phyloP scores from a whole-genome alignment of 2,888 invertebrate species.

The Glyphotaelius pellucidus region DNA sequence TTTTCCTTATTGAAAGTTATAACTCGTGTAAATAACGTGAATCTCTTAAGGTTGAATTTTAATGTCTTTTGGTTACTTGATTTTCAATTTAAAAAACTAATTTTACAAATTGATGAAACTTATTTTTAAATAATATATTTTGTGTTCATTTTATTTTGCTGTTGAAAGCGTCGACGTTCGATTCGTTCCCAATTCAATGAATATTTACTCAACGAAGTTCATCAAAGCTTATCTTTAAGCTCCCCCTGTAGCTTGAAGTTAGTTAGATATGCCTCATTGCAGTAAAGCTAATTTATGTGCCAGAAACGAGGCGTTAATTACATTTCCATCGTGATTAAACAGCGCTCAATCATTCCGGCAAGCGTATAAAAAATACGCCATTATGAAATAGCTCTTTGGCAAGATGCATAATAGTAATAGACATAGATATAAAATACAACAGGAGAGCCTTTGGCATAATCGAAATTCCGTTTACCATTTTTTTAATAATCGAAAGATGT shows the following conservation, averaged over 20 bases:
- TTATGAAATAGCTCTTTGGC: not conserved
- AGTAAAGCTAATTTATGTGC: conserved; percentile 19
- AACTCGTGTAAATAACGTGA: too few species aligned
- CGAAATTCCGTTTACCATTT: not conserved
- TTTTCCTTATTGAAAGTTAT: too few species aligned
- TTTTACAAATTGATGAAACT: too few species aligned
- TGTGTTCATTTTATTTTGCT: not conserved
- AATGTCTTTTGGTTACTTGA: not conserved
- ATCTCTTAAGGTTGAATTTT: too few species aligned
- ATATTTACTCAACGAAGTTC: not conserved
- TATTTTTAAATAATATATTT: too few species aligned
- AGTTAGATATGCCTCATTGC: not conserved
- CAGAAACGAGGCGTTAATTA: conserved; percentile 20
- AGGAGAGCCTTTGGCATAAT: not conserved
- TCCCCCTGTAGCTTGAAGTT: not conserved
- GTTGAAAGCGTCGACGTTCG: not conserved
- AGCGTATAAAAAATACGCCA: not conserved
- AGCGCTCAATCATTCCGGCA: conserved; percentile 26
- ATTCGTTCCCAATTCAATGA: not conserved
- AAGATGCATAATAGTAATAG: not conserved
- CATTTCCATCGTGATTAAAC: not conserved
- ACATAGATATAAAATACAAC: not conserved
- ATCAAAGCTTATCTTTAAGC: not conserved
- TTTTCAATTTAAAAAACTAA: not conserved
- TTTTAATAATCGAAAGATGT: too few species aligned